A percentile compares a stretch with the other conserved stretches of the same genome.
phyloP scores from a whole-genome alignment of 2,888 invertebrate species.

The Blastobasis adustella region DNA sequence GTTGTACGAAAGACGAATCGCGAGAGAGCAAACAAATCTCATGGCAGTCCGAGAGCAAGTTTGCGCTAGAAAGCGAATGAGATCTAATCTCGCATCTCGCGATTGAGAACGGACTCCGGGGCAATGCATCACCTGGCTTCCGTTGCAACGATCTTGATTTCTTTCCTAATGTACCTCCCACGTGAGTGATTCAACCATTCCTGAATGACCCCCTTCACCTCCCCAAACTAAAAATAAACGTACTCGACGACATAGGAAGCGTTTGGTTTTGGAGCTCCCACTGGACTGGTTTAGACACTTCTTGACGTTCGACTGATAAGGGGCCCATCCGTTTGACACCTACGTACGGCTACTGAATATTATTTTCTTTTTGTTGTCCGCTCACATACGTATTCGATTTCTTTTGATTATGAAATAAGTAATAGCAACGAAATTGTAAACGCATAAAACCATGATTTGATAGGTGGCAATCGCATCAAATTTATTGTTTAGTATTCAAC shows the following conservation, averaged over 20 bases:
- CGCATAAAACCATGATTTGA: background rate
- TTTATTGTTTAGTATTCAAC: no score
- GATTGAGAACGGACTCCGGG: constrained; percentile 51
- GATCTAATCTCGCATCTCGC: constrained; percentile 59
- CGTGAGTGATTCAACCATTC: constrained; percentile 44
- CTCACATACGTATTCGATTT: constrained; percentile 8
- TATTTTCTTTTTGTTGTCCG: constrained; percentile 22
- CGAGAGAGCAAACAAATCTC: constrained; percentile 42
- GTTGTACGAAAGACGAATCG: constrained; percentile 33
- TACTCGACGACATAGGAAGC: constrained; percentile 12
- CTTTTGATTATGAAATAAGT: constrained; percentile 8
- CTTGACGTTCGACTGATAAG: constrained; percentile 52
- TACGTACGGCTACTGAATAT: constrained; percentile 50
- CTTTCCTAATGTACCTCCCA: constrained; percentile 65
- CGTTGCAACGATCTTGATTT: constrained; percentile 67
- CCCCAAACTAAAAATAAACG: constrained; percentile 18
- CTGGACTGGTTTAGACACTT: constrained; percentile 30
- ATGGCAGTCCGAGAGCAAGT: constrained; percentile 39
- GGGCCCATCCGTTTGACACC: constrained; percentile 55
- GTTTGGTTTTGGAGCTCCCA: constrained; percentile 24
- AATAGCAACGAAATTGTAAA: background rate
- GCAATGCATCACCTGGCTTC: constrained; percentile 71
- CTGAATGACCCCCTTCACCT: constrained; percentile 30
- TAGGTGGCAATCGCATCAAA: no score
- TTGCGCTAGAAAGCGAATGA: constrained; percentile 51